Evolutionary conservation across 2,113 vertebrate species (phyloP).

Genomic region (Onychostruthus taczanowskii): DNA sequence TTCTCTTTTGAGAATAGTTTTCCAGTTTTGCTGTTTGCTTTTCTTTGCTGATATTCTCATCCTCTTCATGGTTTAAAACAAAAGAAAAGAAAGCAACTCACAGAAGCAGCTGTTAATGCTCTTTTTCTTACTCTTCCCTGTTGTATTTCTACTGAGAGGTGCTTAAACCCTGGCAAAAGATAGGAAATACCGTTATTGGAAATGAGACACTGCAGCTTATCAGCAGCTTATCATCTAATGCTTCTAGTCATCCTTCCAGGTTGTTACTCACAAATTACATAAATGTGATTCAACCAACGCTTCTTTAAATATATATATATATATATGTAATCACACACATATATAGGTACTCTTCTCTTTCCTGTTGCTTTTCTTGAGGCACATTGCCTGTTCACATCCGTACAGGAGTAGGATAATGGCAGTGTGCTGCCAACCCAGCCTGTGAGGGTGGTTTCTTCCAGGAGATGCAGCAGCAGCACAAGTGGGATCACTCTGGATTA

Average conservation of each 20-base stretch:
- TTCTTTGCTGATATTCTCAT: background rate
- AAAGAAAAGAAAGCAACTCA: background rate
- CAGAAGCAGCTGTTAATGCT: background rate
- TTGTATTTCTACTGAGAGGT: background rate
- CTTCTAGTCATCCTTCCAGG: background rate
- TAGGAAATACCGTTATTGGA: background rate
- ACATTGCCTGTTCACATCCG: background rate
- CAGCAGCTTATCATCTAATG: background rate
- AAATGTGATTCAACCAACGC: background rate
- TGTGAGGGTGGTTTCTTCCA: background rate
- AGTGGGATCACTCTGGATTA: background rate
- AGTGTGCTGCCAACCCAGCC: background rate
- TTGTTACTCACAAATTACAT: background rate
- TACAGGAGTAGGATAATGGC: background rate
- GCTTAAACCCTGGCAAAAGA: background rate
- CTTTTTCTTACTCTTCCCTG: background rate
- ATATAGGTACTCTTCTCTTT: background rate
- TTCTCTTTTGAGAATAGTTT: background rate
- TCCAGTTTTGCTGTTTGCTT: background rate
- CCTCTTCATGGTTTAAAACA: background rate
- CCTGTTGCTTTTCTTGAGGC: background rate
- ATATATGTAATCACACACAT: background rate
- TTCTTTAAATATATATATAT: background rate
- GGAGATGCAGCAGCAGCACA: background rate
- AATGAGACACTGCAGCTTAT: background rate